Base-by-base conservation (phyloP, 1,140 invertebrate genomes). In the Formica selysi region DNA sequence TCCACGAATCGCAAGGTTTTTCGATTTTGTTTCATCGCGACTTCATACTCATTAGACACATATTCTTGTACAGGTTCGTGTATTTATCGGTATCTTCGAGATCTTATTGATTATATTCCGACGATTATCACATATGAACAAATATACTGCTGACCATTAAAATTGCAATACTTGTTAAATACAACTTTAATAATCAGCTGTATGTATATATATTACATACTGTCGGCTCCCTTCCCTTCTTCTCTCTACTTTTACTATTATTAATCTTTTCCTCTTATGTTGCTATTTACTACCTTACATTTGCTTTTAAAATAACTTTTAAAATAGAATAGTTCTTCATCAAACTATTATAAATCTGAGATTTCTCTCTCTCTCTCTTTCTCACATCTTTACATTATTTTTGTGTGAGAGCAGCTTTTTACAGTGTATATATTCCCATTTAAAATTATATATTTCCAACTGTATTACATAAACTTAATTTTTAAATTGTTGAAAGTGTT, bases 401-500 rank as follows among this genome's bases (percentile, higher is more conserved):
- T 57, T n/a, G 6, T 38, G 0, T 57, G 54, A 57, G 7, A 57
- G 13, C 44, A 48, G 44, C 44, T 59, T 22, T 59, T 59, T 59
- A 2, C 8, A 59, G 7, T 59, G 10, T 59, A 54, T 54, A 22
- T 26, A 59, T 59, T 51, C 26, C 57, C 10, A 29, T 3, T 70
- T 44, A 16, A 65, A 67, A 67, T 67, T 68, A 68, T 71, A 71
- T 32, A 19, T 51, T 44, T 26, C 19, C 10, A 73, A n/a, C 0
- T 51, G 54, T 11, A 32, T 32, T 32, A 70, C 10, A 44, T 10
- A 10, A 4, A 51, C 11, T 16, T 54, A n/a, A 36, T n/a, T 19
- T 65, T 36, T 10, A 38, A 65, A 65, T 10, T 10, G 3, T 10
- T 65, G 13, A 2, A 38, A 29, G 2, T 38, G 16, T n/a, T 65